phyloP scores from a whole-genome alignment of 23 tunicate species.

The Pegea sp. region DNA sequence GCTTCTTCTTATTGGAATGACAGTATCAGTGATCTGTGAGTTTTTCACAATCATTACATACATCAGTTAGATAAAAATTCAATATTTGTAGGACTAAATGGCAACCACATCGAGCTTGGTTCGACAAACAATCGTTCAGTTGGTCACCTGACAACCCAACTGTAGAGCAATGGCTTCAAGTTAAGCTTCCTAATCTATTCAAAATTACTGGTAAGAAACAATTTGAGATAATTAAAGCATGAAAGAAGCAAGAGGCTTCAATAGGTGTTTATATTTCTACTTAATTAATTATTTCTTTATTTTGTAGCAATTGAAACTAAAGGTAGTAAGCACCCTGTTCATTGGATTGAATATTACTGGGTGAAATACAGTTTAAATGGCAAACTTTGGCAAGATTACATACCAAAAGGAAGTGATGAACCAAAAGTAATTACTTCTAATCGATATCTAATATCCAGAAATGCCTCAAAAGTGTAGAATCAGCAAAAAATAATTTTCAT shows the following conservation, averaged over 20 bases:
- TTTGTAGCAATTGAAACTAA: conserved; percentile 26
- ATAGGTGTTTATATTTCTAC: too few species aligned
- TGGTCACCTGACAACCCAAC: conserved; percentile 60
- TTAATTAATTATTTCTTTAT: too few species aligned
- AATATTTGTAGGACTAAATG: too few species aligned
- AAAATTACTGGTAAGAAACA: conserved; percentile 64
- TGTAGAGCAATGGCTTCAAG: conserved; percentile 53
- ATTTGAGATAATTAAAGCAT: too few species aligned
- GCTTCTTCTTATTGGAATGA: conserved; percentile 57
- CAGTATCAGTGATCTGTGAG: too few species aligned
- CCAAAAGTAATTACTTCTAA: conserved; percentile 24
- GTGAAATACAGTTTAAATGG: conserved; percentile 40
- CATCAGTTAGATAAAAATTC: too few species aligned
- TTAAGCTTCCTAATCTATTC: conserved; percentile 12
- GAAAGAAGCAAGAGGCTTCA: too few species aligned
- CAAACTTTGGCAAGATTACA: conserved; percentile 21
- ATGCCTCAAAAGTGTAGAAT: neutral
- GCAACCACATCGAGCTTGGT: conserved; percentile 30
- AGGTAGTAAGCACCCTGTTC: conserved; percentile 23
- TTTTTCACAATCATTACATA: too few species aligned
- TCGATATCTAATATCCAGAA: neutral
- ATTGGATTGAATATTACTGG: conserved; percentile 18
- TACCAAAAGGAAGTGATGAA: conserved; percentile 11
- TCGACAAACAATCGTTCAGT: conserved; percentile 10
- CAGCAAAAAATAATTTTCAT: neutral